Percentiles rank a stretch among this genome's conserved stretches.
Evolutionary conservation across 2,113 vertebrate genomes (phyloP).

Genomic region (Brachyhypopomus gauderio): DNA sequence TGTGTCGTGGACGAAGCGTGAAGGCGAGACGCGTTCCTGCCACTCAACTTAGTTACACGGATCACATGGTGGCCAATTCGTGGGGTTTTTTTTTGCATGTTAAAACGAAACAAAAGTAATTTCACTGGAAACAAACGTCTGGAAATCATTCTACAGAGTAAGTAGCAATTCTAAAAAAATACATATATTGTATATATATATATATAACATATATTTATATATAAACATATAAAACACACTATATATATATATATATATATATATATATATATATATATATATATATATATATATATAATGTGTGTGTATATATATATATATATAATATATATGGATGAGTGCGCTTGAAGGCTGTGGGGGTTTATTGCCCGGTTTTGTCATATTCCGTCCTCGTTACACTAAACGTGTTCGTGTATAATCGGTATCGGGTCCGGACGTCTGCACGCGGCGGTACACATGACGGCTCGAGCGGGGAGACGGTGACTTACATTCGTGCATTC

Average conservation of each 20-base stretch:
- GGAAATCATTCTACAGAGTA: background rate
- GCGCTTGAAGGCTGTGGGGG: too few species aligned
- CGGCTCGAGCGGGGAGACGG: background rate
- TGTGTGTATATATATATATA: background rate
- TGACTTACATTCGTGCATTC: constrained; percentile 79
- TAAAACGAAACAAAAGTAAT: background rate
- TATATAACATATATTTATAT: too few species aligned
- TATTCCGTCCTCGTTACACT: background rate
- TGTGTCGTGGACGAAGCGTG: background rate
- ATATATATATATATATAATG: too few species aligned
- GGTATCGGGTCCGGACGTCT: background rate
- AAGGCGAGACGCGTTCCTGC: constrained; percentile 28
- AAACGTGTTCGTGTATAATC: background rate
- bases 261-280: too few species aligned
- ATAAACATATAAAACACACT: too few species aligned
- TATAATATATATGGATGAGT: too few species aligned
- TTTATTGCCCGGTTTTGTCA: constrained; percentile 30
- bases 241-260: background rate
- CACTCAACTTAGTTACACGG: constrained; percentile 45
- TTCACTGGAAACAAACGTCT: background rate
- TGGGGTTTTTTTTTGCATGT: background rate
- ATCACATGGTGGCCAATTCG: constrained; percentile 54
- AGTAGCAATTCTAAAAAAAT: background rate
- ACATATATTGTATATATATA: too few species aligned
- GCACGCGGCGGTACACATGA: background rate